Percentiles rank a stretch among this genome's conserved stretches.
Conservation (phyloP, 2,888 invertebrate species). For the Mylabris sibirica region DNA sequence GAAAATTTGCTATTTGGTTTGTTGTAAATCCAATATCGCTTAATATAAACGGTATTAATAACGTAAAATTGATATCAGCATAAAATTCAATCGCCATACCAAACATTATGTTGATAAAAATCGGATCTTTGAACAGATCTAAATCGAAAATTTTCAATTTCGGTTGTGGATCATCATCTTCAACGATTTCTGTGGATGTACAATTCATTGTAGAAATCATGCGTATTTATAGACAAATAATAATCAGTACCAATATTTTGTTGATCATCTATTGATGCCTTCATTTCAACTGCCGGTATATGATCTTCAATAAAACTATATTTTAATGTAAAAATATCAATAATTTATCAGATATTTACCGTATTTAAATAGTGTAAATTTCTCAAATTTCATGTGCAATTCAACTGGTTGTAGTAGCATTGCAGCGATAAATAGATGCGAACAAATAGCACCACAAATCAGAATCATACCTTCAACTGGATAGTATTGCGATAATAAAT, state of each 20-base stretch:
- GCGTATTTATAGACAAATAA: neutral
- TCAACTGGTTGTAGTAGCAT: conserved; percentile 71
- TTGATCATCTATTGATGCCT: neutral
- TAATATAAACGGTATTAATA: conserved; percentile 72
- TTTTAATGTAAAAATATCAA: too few relatives aligned
- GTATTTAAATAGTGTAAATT: neutral
- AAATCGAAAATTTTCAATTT: conserved; percentile 69
- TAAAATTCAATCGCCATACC: conserved; percentile 74
- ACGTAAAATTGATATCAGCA: conserved; percentile 74
- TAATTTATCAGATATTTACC: neutral
- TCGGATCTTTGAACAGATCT: conserved; percentile 70
- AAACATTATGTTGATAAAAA: conserved; percentile 72
- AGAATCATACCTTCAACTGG: conserved; percentile 70
- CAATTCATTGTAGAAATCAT: neutral
- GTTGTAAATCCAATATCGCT: conserved; percentile 69
- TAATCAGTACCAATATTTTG: neutral
- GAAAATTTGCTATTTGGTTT: conserved; percentile 67
- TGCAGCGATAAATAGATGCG: conserved; percentile 69
- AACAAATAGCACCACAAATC: conserved; percentile 68
- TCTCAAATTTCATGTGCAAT: conserved; percentile 66
- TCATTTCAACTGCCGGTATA: neutral
- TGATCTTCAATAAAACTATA: neutral
- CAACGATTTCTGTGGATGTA: conserved; percentile 32
- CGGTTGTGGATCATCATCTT: conserved; percentile 25
- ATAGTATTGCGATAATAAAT: conserved; percentile 65